Evolutionary conservation across 2,797 vertebrate species (phyloP), one percentile per base, ranked within the genome.

Genomic region (Staurois parvus): DNA sequence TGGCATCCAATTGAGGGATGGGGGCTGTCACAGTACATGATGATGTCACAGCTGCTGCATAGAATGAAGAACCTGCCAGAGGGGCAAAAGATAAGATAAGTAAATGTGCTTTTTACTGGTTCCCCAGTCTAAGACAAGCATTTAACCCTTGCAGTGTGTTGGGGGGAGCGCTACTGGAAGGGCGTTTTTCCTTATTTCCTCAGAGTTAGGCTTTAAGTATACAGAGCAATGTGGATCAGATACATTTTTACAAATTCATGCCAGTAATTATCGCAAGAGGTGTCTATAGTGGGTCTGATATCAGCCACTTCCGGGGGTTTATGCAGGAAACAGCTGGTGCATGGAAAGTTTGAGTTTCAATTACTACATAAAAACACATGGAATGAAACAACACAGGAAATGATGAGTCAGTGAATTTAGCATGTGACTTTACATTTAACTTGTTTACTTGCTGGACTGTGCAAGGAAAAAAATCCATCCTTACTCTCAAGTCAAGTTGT

Each of bases 251-350:
- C 32, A 66, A 13, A 42, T 40, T 64, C 9, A 17, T 42, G 21
- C 24, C 70, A 26, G 37, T 3, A 12, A 42, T 26, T 56, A 72
- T 26, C 66, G 48, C 26, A 32, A 15, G 45, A 24, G 64, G 29
- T 26, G 48, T 40, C 30, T 2, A n/a, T 29, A n/a, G 6, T 52
- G 72, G 21, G n/a, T 66, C 70, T 32, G 2, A 21, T 32, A 64
- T 52, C 24, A 21, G 17, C 28, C 17, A 11, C 12, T 48, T 69
- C 17, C 42, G 64, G 69, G 72, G n/a, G 78, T 75, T 48, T 59
- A 30, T 68, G 21, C 64, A 76, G 78, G 84, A 85, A 81, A 64
- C 84, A 86, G 84, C 84, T 80, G 84, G 29, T 24, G 19, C 64
- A 4, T 52, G 59, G 56, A 48, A 80, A 75, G 62, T 74, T 66